phyloP scores from a whole-genome alignment of 1,140 invertebrate species.

The Drosophila sulfurigaster region DNA sequence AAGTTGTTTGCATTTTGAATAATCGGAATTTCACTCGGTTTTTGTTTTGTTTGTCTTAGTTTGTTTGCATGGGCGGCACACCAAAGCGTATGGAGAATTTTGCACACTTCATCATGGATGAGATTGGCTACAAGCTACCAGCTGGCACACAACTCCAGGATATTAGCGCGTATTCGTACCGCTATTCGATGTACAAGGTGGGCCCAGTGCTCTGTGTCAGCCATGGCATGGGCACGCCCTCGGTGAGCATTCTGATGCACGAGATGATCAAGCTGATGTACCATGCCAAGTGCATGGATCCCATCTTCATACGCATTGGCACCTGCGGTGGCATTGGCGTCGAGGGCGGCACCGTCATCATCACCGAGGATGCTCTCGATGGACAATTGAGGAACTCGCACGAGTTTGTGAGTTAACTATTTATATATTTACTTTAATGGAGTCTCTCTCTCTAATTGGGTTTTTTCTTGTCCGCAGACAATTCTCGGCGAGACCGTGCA shows the following conservation, averaged over 20 bases:
- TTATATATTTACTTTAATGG: no score
- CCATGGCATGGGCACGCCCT: constrained; percentile 98
- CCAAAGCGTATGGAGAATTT: constrained; percentile 97
- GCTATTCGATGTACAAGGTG: constrained; percentile 99
- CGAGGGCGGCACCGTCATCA: constrained; percentile 94
- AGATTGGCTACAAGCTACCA: constrained; percentile 95
- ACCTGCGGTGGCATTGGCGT: constrained; percentile 97
- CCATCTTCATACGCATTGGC: constrained; percentile 96
- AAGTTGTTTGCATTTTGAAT: neutral
- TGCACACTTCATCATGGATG: constrained; percentile 95
- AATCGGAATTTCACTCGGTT: neutral
- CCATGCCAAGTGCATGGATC: constrained; percentile 94
- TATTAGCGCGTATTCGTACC: constrained; percentile 95
- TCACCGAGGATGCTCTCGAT: constrained; percentile 94
- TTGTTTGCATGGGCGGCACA: constrained; percentile 99
- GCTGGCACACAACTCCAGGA: constrained; percentile 94
- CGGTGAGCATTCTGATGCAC: constrained; percentile 95
- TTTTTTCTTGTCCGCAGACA: constrained; percentile 87
- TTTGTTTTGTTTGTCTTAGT: constrained; percentile 87
- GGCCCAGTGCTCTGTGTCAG: constrained; percentile 85
- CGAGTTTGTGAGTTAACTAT: constrained; percentile 86
- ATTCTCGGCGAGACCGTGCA: constrained; percentile 94
- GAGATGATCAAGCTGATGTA: constrained; percentile 97
- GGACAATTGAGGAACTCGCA: constrained; percentile 90
- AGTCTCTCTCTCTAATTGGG: neutral